Base-by-base conservation (phyloP, 2,888 invertebrate species). In the Euspilapteryx auroguttella region DNA sequence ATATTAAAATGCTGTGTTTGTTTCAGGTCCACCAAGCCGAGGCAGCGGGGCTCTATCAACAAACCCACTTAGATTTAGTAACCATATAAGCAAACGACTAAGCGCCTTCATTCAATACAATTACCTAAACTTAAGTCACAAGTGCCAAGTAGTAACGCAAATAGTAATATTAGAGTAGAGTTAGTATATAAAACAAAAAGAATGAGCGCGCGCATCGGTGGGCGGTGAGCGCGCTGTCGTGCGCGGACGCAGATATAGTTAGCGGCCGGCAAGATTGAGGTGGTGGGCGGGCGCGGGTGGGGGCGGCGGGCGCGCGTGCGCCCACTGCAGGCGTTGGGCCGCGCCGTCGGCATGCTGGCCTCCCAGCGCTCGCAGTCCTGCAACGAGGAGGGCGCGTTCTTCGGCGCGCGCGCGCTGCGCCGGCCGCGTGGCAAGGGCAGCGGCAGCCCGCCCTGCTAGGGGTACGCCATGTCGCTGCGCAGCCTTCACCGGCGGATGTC, bases 391-490 rank as follows among this genome's bases (percentile, higher is more conserved):
- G 76, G 76, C 48, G 76, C 76, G 44, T 77, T 75, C 57, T 77
- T 76, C 62, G 77, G 75, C 35, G 73, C 66, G 62, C 71, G 76
- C 47, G 64, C 68, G 53, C 62, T 77, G 47, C 69, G 78, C 55
- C 66, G 68, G 77, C 79, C 79, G 68, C 79, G 77, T 58, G 75
- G 71, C 57, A 77, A 77, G 54, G 69, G 71, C 49, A 78, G 66
- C 68, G 71, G 76, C 47, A 78, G 76, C 54, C 79, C 78, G 61
- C 78, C 78, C 53, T 76, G 77, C 77, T 77, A 77, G 77, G 77
- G 77, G 75, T 73, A 76, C 77, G 77, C 77, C 80, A 80, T 80
- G 79, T 80, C 80, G 80, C 80, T 73, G 78, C 79, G 76, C 77
- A 79, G 75, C 78, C 79, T 79, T 54, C 79, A 79, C 66, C 79